Base-by-base conservation (phyloP, 1,140 invertebrate species). In the Nymphalis io region DNA sequence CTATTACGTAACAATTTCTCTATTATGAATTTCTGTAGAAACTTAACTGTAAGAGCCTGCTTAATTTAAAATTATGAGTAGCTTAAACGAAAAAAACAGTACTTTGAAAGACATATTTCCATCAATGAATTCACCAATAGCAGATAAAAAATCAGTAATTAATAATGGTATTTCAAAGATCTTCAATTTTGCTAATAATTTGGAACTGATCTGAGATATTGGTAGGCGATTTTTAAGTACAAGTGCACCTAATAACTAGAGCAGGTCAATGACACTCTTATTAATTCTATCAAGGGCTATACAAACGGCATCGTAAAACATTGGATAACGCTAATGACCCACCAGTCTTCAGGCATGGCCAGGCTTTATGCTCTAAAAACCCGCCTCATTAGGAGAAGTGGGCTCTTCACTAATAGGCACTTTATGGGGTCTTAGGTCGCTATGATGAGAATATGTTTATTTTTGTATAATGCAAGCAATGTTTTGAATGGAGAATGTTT, bases 351-450 rank as follows among this genome's bases (percentile, higher is more conserved):
- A 33, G 27, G 27, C 27, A 5, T 33, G 27, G 20, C 48, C 33
- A 23, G 33, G 33, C 51, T 65, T 65, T 57, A 20, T 65, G 53
- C 16, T 65, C 63, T 65, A 65, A 65, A 63, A 63, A 65, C 20
- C 63, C 16, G 63, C 38, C 63, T 65, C 63, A 65, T 65, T 65
- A 65, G 63, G 40, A 15, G 63, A 42, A 65, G 63, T 65, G 63
- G 63, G 38, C 39, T 42, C 38, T 42, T 23, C 53, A 15, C 18
- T 65, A 65, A 65, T 58, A 65, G 63, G 38, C 63, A 65, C 63
- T 65, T 48, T 55, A 55, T 57, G 39, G 53, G 51, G 53, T 58
- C 53, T 44, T 42, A 27, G 40, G 51, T 58, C 63, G 53, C 53
- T 23, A 5, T 58, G 53, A 42, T 15, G 23, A 53, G 23, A 38